phyloP scores from a whole-genome alignment of 2,113 vertebrate species.

The Marmota monax region DNA sequence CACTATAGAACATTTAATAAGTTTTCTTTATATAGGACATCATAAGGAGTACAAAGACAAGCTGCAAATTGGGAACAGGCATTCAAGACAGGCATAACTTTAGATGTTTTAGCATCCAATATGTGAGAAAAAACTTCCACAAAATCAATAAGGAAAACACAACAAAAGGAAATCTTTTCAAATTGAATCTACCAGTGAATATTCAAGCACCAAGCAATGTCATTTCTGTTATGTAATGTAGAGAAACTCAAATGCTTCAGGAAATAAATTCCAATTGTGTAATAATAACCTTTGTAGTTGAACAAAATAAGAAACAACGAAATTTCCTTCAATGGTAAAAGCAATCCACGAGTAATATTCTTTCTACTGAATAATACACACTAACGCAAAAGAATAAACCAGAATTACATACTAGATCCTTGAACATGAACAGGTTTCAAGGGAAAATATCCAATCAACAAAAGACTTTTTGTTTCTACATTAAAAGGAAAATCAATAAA shows the following conservation, averaged over 20 bases:
- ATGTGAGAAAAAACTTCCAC: not conserved
- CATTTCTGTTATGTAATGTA: not conserved
- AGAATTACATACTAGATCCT: not conserved
- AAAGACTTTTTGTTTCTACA: not conserved
- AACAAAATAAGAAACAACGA: not conserved
- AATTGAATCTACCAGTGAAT: not conserved
- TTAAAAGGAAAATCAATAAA: not conserved
- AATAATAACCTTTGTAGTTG: not conserved
- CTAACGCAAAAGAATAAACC: not conserved
- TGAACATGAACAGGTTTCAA: not conserved
- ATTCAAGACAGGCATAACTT: not conserved
- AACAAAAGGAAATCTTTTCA: not conserved
- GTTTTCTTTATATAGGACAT: not conserved
- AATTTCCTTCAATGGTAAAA: not conserved
- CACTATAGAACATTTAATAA: too few species aligned
- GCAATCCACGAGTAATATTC: not conserved
- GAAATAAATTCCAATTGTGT: not conserved
- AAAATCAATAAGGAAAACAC: not conserved
- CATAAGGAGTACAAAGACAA: not conserved
- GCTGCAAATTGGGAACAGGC: not conserved
- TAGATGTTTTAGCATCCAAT: not conserved
- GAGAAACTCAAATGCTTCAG: not conserved
- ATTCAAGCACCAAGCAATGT: not conserved
- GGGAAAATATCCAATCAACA: not conserved
- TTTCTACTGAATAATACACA: not conserved